These are phyloP conservation scores for Cryptocheilus praepositus DNA, from an alignment of 2,888 invertebrate species.

Conservation along the genomic window DNA sequence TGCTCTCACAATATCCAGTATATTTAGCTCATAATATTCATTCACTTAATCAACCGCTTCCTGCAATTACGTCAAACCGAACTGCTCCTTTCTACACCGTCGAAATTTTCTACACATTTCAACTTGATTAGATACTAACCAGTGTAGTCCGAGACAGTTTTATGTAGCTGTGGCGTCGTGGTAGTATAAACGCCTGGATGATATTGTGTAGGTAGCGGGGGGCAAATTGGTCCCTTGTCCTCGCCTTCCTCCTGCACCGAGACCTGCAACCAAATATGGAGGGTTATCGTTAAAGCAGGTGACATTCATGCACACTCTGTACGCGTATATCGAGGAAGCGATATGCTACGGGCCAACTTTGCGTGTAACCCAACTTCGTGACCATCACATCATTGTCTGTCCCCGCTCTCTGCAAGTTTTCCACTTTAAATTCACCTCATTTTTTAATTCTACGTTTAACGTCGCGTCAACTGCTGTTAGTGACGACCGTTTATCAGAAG, in stretches of 20 bases:
- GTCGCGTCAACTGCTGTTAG: no score
- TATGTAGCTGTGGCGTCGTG: conserved; percentile 69
- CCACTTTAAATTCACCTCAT: no score
- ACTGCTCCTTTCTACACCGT: no score
- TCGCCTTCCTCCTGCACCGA: conserved; percentile 66
- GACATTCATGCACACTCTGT: conserved; percentile 64
- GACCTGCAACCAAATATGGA: conserved; percentile 64
- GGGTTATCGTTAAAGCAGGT: conserved; percentile 68
- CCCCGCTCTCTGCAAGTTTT: no score
- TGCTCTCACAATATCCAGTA: no score
- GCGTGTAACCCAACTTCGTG: conserved; percentile 8
- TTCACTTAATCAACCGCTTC: no score
- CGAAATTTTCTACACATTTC: no score
- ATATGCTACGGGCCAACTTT: conserved; percentile 38
- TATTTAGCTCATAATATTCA: no score
- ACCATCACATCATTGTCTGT: neutral
- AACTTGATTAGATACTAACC: conserved; percentile 66
- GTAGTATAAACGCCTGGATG: conserved; percentile 68
- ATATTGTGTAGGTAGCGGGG: conserved; percentile 71
- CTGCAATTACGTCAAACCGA: no score
- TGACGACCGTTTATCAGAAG: no score
- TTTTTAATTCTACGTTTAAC: no score
- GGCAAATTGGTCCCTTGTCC: conserved; percentile 74
- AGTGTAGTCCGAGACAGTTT: conserved; percentile 67
- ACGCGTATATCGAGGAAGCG: conserved; percentile 42